A percentile compares a stretch with the other conserved stretches of the same genome.
Conservation (phyloP, 2,797 vertebrate species). For the Trematomus bernacchii region DNA sequence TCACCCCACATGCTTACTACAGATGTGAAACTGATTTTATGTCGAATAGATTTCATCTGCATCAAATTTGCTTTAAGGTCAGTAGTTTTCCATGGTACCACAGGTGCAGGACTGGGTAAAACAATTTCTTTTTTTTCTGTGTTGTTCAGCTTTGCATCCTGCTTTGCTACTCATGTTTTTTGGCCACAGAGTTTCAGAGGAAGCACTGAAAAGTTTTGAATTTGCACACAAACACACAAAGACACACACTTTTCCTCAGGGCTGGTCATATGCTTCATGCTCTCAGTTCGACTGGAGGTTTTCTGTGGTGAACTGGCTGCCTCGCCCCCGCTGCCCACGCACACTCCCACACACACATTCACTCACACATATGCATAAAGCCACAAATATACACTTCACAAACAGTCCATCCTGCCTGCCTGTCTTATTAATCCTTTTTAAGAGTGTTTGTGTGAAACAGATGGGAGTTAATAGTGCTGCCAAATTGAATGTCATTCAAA, state of each 20-base stretch:
- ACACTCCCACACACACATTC: slow-evolving; percentile 39
- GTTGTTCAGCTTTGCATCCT: not conserved
- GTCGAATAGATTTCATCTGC: not conserved
- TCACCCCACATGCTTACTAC: rapidly evolving
- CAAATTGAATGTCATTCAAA: slow-evolving; percentile 51
- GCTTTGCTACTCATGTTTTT: not conserved
- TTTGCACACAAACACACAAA: slow-evolving; percentile 22
- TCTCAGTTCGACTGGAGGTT: slow-evolving; percentile 42
- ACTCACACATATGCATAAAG: slow-evolving; percentile 29
- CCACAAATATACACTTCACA: slow-evolving; percentile 9
- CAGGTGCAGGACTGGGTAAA: not conserved
- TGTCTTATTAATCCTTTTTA: slow-evolving; percentile 14
- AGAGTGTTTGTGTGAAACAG: slow-evolving; percentile 39
- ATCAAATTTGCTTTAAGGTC: not conserved
- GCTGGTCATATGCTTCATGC: slow-evolving; percentile 34
- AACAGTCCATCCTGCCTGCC: slow-evolving; percentile 26
- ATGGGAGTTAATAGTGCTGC: slow-evolving; percentile 42
- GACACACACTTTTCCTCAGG: slow-evolving; percentile 20
- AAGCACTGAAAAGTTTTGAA: slow-evolving; percentile 14
- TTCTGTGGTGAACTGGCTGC: slow-evolving; percentile 51
- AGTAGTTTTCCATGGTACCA: not conserved
- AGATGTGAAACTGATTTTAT: slow-evolving; percentile 18
- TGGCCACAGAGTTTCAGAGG: slow-evolving; percentile 5
- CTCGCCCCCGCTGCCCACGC: slow-evolving; percentile 42
- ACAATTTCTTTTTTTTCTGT: not conserved